These are phyloP conservation scores for Zaprionus capensis DNA, from an alignment of 1,140 invertebrate species.

Conservation along the genomic window DNA sequence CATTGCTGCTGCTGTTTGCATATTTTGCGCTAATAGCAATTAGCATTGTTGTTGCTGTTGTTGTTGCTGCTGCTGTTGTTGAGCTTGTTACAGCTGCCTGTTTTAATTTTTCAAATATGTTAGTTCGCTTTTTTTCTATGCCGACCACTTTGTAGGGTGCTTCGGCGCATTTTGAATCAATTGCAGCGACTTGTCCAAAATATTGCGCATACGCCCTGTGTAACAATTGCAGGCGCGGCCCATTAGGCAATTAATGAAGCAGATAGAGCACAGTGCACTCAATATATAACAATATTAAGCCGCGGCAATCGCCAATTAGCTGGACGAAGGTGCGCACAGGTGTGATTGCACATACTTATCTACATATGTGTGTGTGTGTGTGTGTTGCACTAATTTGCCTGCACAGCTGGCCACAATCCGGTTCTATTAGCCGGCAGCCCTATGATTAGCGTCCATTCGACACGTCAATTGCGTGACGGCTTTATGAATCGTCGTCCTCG, in stretches of 20 bases:
- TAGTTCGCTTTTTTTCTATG: constrained; percentile 5
- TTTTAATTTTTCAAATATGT: constrained; percentile 21
- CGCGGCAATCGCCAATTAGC: constrained; percentile 22
- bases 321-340: constrained; percentile 33
- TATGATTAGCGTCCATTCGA: constrained; percentile 66
- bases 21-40: constrained; percentile 71
- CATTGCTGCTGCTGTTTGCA: constrained; percentile 41
- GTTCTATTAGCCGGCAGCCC: constrained; percentile 63
- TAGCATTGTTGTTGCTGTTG: constrained; percentile 66
- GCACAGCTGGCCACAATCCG: constrained; percentile 22
- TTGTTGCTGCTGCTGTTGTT: constrained; percentile 7
- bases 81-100: constrained; percentile 36
- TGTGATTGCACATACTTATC: constrained; percentile 28
- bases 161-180: constrained; percentile 33
- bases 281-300: constrained; percentile 7
- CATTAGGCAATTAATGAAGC: constrained; percentile 80
- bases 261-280: constrained; percentile 4
- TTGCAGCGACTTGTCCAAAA: constrained; percentile 25
- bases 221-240: constrained; percentile 61
- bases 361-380: not conserved
- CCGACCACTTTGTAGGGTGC: constrained; percentile 35
- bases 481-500: constrained; percentile 29
- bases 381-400: constrained; percentile 9
- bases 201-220: constrained; percentile 55
- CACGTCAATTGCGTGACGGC: constrained; percentile 53